Conservation (phyloP, 2,797 vertebrate species). For the Cottoperca gobio region DNA sequence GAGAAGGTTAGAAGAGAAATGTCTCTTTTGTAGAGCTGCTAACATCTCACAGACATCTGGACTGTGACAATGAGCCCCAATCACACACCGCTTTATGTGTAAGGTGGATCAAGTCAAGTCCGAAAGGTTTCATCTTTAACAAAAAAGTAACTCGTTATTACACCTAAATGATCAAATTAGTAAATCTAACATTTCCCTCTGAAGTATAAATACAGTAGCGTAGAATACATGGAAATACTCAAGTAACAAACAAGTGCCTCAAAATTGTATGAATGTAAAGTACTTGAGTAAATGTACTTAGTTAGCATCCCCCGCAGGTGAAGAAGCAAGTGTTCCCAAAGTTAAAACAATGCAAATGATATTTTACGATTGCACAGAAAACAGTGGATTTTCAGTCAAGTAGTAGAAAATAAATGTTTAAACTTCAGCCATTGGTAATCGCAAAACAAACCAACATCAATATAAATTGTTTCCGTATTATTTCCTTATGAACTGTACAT, state of each 20-base stretch:
- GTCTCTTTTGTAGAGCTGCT: background rate
- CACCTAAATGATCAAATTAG: background rate
- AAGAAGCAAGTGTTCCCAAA: background rate
- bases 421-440: background rate
- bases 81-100: background rate
- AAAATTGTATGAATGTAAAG: too few species aligned
- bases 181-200: background rate
- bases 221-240: background rate
- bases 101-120: background rate
- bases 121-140: background rate
- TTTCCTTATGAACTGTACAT: background rate
- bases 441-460: background rate
- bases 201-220: background rate
- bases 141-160: background rate
- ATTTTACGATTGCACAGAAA: slow-evolving; percentile 1
- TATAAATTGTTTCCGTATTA: background rate
- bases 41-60: background rate
- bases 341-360: background rate
- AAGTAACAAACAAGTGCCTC: background rate
- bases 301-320: too few species aligned
- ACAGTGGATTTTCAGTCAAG: background rate
- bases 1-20: background rate
- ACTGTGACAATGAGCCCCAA: background rate
- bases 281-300: too few species aligned
- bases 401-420: background rate